Base-by-base conservation (phyloP, 2,888 invertebrate species). In the Diadromus collaris region DNA sequence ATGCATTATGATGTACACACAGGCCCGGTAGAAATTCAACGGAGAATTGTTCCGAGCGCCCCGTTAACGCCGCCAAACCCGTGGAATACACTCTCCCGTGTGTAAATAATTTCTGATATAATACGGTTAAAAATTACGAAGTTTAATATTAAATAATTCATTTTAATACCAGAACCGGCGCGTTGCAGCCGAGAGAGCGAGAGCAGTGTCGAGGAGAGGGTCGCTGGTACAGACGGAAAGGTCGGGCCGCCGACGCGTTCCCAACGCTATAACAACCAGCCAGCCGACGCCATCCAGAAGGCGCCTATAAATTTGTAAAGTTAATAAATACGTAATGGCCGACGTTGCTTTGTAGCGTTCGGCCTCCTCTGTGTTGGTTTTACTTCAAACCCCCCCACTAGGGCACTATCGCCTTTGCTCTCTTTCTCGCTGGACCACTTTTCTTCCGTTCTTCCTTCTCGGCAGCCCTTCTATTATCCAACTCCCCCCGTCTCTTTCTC, bases 121-220 rank as follows among this genome's bases (percentile, higher is more conserved):
- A 90, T 88, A 88, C 86, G 88, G 88, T 90, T 90, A 92, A 92
- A 92, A 92, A 92, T 92, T 91, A 91, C 92, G 90, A 91, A 92
- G 91, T 92, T 92, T 92, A 92, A 92, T 92, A 92, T 92, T 92
- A 92, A 92, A 92, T 92, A 92, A 92, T 92, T 92, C 92, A 92
- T 92, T 92, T 92, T 92, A 92, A 92, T 92, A 92, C 92, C 88
- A 91, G 91, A 91, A 90, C 91, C 91, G 89, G 79, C 80, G 85
- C 83, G 81, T 84, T 80, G 85, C 84, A 32, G 10, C 44, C 19
- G 54, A 64, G 68, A 21, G 73, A 61, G 67, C 34, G 67, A 27
- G 73, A 69, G 67, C 9, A 27, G 32, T 41, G 56, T 63, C 61
- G 60, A 7, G 29, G 60, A 46, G n/a, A 54, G 34, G 61, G 48